Evolutionary conservation across 1,140 invertebrate genomes (phyloP), one percentile per base, ranked within the genome.

Genomic region (Monochamus saltuarius): DNA sequence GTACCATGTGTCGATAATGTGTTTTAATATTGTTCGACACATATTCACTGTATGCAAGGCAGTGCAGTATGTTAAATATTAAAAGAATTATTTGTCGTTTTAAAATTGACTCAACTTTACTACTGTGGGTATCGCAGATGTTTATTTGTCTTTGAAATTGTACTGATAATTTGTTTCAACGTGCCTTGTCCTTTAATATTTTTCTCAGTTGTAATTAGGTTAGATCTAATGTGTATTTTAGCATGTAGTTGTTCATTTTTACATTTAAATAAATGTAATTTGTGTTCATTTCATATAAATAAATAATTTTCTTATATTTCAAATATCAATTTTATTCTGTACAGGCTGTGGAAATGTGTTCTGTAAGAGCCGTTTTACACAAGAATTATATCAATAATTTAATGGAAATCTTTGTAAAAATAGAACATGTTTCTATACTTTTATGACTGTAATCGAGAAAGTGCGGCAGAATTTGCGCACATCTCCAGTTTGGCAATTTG

Each of bases 11-110:
- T 70, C 72, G 66, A 73, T 71, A 56, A 73, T 75, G 74, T 75
- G 72, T 77, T 75, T 75, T 74, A 74, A 71, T 71, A 74, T 74
- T 75, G 67, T 71, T 73, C 56, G 61, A 62, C 66, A 70, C 71
- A 70, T 69, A 56, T 56, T 66, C 56, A 61, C 19, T 57, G 55
- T 50, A 52, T 68, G 49, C 52, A 52, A 61, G 56, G 46, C 14
- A 19, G 57, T 62, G 43, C 46, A 42, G 54, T 57, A 34, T 40
- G 22, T 29, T 29, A 29, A 53, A 36, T 55, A 42, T 59, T 61
- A 50, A 54, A 59, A 59, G 46, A 54, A 63, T 42, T 50, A 62
- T 46, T 60, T 60, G 58, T 57, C 13, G 50, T 51, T 54, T 38
- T 42, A 59, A 57, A 54, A 61, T 64, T 49, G 14, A 51, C 54